phyloP scores from a whole-genome alignment of 2,797 vertebrate genomes.

The Siniperca undulata region DNA sequence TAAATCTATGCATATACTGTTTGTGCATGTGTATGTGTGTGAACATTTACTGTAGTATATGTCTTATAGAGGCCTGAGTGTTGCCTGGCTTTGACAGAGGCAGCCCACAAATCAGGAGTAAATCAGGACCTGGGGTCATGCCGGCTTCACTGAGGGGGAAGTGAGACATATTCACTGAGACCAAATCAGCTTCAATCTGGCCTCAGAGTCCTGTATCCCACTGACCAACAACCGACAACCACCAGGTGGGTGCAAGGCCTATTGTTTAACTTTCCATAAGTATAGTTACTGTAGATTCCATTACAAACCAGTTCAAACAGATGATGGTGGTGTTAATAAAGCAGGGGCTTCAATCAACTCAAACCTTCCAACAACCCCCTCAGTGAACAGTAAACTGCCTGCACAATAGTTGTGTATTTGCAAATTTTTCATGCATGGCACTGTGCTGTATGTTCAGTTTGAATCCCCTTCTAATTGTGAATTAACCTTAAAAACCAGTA shows the following conservation, averaged over 20 bases:
- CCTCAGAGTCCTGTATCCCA: conserved; percentile 63
- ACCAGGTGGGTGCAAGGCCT: not conserved
- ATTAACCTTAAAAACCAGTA: not conserved
- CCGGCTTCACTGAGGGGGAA: conserved; percentile 81
- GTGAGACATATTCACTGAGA: conserved; percentile 82
- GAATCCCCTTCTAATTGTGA: not conserved
- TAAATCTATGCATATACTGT: conserved; percentile 32
- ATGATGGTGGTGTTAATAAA: not conserved
- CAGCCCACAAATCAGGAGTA: conserved; percentile 82
- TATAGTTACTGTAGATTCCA: not conserved
- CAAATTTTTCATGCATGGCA: not conserved
- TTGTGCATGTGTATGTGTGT: conserved; percentile 29
- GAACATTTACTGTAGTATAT: conserved; percentile 51
- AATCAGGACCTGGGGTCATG: conserved; percentile 81
- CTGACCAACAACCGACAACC: conserved; percentile 66
- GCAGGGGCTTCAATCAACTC: not conserved
- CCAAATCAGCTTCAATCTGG: conserved; percentile 80
- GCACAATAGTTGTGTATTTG: not conserved
- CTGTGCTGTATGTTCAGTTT: not conserved
- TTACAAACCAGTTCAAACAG: conserved; percentile 10
- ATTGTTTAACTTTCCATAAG: conserved; percentile 1
- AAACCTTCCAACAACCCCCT: conserved; percentile 8
- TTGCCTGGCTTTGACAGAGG: conserved; percentile 80
- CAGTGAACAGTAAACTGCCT: not conserved
- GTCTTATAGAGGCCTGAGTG: conserved; percentile 64